A percentile compares a stretch with the other conserved stretches of the same genome.
phyloP scores from a whole-genome alignment of 30 jellyfish, hydroid and myxozoan genomes.

The Nemopilema nomurai region DNA sequence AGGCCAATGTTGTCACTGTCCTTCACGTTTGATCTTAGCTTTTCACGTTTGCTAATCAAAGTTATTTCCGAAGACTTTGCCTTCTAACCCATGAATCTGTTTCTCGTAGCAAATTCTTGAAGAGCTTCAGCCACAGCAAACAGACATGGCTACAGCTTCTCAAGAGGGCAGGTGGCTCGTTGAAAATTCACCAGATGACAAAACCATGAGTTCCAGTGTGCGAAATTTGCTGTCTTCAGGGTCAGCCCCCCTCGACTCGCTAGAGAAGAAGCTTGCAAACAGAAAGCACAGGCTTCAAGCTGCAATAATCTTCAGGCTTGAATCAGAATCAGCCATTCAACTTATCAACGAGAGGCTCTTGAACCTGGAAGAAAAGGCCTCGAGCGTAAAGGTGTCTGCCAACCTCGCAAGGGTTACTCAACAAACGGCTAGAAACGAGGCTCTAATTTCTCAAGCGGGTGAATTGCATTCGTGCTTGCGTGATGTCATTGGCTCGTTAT shows the following conservation, averaged over 20 bases:
- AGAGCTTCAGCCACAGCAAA: slow-evolving; percentile 51
- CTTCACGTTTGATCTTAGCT: no score
- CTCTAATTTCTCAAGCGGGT: slow-evolving; percentile 10
- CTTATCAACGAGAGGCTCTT: slow-evolving; percentile 63
- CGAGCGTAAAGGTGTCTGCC: slow-evolving; percentile 66
- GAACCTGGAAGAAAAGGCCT: slow-evolving; percentile 61
- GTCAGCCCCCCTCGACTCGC: slow-evolving; percentile 70
- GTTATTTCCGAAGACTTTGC: not conserved
- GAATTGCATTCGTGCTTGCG: slow-evolving; percentile 7
- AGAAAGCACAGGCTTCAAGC: slow-evolving; percentile 69
- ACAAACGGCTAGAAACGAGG: slow-evolving; percentile 70
- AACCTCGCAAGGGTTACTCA: slow-evolving; percentile 51
- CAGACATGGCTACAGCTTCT: slow-evolving; percentile 52
- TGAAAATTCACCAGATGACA: slow-evolving; percentile 70
- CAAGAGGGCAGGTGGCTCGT: slow-evolving; percentile 91
- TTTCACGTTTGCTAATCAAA: not conserved
- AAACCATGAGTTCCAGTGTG: slow-evolving; percentile 82
- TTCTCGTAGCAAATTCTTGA: slow-evolving; percentile 55
- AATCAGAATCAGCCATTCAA: slow-evolving; percentile 69
- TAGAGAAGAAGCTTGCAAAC: slow-evolving; percentile 67
- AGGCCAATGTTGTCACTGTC: no score
- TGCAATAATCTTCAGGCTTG: slow-evolving; percentile 85
- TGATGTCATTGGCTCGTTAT: slow-evolving; percentile 14
- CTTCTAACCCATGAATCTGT: not conserved
- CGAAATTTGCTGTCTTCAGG: slow-evolving; percentile 72